Evolutionary conservation across 2,888 invertebrate species (phyloP), one percentile per base, ranked within the genome.

Genomic region (Dyspetes luteomarginatus): DNA sequence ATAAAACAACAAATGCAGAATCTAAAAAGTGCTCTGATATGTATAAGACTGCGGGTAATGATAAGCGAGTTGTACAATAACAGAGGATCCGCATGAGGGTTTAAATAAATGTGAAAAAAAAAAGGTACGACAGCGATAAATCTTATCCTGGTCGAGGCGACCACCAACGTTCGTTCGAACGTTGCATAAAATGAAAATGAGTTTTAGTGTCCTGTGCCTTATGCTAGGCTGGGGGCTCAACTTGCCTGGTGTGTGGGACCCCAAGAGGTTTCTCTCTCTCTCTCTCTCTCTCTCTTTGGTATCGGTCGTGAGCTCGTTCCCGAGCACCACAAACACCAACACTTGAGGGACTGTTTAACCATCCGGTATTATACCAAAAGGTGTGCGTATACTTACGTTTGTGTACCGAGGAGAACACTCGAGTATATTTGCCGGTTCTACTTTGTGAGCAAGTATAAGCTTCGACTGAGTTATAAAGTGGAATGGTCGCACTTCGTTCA

Each of bases 181-280:
- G 81, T 81, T 81, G 81, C 81, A 81, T 77, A 81, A 81, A 81
- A 81, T 81, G 81, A 81, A 81, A 81, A 81, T 81, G 81, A 81
- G 81, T 81, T 81, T 81, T 81, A 81, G 81, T 81, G 81, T 81
- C 77, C 77, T 73, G 73, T 72, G 62, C 64, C 68, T 62, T 12
- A 12, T 12, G 36, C 48, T 48, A 48, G 48, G 17, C 48, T 48
- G 71, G 74, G 72, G 81, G 68, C 73, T 77, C 77, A 73, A 64
- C 65, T 74, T 56, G 56, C 19, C 48, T 74, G 68, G 78, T 64
- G 73, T 74, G 79, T 75, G 52, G 75, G 74, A 64, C 58, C 65
- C 58, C 28, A 19, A 50, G 52, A 48, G 48, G 2, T 48, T 28
- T 41, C 17, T 41, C 52, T 43, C 64, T 30, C 52, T 50, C 15